Evolutionary conservation across 2,888 invertebrate genomes (phyloP).

Genomic region (Chirona hameri): DNA sequence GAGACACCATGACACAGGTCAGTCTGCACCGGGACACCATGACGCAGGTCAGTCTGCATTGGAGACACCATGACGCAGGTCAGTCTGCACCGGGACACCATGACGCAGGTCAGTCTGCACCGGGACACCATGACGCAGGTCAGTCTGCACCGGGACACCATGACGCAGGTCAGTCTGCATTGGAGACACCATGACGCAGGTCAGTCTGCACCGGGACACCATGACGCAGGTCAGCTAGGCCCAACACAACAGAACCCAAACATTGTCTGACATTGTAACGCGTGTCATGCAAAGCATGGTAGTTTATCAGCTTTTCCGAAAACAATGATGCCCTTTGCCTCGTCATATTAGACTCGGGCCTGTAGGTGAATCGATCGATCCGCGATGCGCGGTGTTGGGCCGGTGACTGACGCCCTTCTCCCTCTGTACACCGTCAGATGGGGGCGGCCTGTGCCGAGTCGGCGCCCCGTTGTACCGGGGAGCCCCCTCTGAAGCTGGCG

Average conservation of each 20-base stretch:
- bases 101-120: background rate
- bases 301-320: too few species aligned
- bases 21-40: constrained; percentile 5
- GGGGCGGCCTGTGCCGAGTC: background rate
- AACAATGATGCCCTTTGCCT: too few species aligned
- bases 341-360: too few species aligned
- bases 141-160: background rate
- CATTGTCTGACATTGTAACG: too few species aligned
- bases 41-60: background rate
- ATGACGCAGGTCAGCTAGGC: background rate
- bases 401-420: background rate
- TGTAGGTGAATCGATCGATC: background rate
- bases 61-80: background rate
- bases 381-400: background rate
- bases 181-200: background rate
- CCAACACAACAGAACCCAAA: too few species aligned
- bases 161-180: background rate
- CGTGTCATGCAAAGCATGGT: too few species aligned
- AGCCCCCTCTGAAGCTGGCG: constrained; percentile 9
- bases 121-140: background rate
- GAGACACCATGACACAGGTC: background rate
- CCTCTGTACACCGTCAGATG: background rate
- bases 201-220: background rate
- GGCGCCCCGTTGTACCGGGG: background rate
- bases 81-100: background rate